A percentile compares a stretch with the other conserved stretches of the same genome.
Evolutionary conservation across 2,888 invertebrate genomes (phyloP).

Genomic region (Napeogenes sylphis): DNA sequence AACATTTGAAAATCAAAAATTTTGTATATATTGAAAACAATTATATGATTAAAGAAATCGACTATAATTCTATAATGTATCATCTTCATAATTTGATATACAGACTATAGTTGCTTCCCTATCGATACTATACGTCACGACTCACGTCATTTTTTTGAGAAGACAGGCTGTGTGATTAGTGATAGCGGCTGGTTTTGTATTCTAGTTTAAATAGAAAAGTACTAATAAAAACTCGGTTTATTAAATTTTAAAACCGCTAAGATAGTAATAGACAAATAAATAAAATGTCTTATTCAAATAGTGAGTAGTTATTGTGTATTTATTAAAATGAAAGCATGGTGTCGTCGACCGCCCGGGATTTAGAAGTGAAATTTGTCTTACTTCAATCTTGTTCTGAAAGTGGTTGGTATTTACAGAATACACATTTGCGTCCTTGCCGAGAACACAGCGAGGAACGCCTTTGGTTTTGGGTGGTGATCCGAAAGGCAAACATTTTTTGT

Average conservation of each 20-base stretch:
- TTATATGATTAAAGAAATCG: no score
- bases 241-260: conserved; percentile 46
- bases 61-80: conserved; percentile 9
- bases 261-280: conserved; percentile 45
- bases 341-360: conserved; percentile 23
- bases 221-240: conserved; percentile 51
- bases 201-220: conserved; percentile 59
- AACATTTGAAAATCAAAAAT: no score
- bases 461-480: conserved; percentile 97
- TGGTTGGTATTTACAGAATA: conserved; percentile 79
- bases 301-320: conserved; percentile 54
- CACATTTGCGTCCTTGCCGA: conserved; percentile 94
- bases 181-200: conserved; percentile 70
- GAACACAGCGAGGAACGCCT: conserved; percentile 95
- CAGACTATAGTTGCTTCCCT: neutral
- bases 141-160: conserved; percentile 58
- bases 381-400: conserved; percentile 23
- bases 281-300: conserved; percentile 71
- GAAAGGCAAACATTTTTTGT: conserved; percentile 97
- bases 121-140: conserved; percentile 52
- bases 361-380: conserved; percentile 11
- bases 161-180: conserved; percentile 43
- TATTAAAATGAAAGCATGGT: conserved; percentile 41
- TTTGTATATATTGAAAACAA: no score
- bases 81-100: neutral